Base-by-base conservation (phyloP, 37 sponge, comb jelly and placozoan genomes). In the Agelas oroides region DNA sequence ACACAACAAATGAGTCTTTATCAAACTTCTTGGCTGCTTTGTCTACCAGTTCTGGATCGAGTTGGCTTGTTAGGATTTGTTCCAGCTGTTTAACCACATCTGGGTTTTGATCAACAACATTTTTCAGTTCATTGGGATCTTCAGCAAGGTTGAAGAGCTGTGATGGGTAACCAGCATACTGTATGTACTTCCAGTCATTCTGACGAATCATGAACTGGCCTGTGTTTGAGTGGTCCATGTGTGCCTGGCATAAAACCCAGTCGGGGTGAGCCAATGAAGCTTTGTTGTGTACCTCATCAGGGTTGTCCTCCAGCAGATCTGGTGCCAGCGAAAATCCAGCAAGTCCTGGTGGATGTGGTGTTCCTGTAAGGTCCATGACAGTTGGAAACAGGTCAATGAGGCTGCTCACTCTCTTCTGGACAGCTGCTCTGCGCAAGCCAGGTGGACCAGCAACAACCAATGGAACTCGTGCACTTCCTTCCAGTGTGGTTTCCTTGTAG, bases 321-420 rank as follows among this genome's bases (percentile, higher is more conserved):
- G 81, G 39, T 11, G 46, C 35, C 21, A 80, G 81, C 2, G 69
- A 67, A n/a, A 27, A 67, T 8, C 81, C 81, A 5, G 53, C 39
- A 8, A 67, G 32, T 65, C 69, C 69, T 23, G 68, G 41, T 11
- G 69, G 69, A 36, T 67, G 69, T n/a, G 32, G 27, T 1, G 55
- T 38, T 11, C 66, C 66, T 16, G 69, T 38, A 12, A 67, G 34
- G 39, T 80, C 81, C 69, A 80, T 65, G 19, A 80, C 53, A 6
- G 81, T 80, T 19, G 81, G 69, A 20, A 67, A 67, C 52, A 80
- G 53, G 39, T 80, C 81, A 13, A 80, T 41, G 52, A 67, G 56
- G 21, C 55, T 53, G 21, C 39, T 80, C 21, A 31, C 31, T 5
- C 70, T 33, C 11, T 80, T 17, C 69, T 27, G 24, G 15, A 39